These are phyloP conservation scores for Craseonycteris thonglongyai DNA, from an alignment of 2,113 vertebrate genomes.

Conservation along the genomic window DNA sequence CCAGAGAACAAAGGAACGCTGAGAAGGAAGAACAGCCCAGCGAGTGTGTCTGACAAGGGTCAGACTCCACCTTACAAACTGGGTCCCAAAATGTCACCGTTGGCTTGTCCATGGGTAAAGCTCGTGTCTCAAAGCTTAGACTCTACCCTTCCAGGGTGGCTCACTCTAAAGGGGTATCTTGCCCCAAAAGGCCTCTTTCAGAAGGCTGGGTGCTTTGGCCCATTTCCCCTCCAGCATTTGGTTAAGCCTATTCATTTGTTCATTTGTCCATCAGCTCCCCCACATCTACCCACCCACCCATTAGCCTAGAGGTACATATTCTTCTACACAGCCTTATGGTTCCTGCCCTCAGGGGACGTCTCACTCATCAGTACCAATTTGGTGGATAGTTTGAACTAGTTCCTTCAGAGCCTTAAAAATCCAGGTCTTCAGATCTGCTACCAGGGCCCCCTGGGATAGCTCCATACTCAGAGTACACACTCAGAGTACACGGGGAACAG, in stretches of 20 bases:
- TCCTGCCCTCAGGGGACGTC: neutral
- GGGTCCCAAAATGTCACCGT: neutral
- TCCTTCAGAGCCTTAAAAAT: neutral
- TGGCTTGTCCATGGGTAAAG: neutral
- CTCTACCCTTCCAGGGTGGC: too few relatives aligned
- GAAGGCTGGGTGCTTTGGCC: neutral
- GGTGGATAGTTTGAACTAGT: neutral
- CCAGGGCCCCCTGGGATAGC: neutral
- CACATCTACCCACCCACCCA: too few relatives aligned
- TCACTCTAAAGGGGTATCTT: neutral
- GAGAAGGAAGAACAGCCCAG: neutral
- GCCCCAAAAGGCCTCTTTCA: neutral
- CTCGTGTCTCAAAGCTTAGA: neutral
- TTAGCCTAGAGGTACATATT: neutral
- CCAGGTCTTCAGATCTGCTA: neutral
- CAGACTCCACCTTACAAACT: neutral
- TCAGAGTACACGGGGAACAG: neutral
- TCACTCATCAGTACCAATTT: too few relatives aligned
- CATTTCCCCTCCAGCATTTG: neutral
- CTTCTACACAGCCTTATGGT: neutral
- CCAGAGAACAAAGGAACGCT: neutral
- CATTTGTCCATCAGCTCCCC: fast-evolving
- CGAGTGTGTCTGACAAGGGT: neutral
- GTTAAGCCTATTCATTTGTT: neutral
- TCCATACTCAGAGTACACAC: too few relatives aligned